Base-by-base conservation (phyloP, 2,113 vertebrate genomes). In the Rhea americana region DNA sequence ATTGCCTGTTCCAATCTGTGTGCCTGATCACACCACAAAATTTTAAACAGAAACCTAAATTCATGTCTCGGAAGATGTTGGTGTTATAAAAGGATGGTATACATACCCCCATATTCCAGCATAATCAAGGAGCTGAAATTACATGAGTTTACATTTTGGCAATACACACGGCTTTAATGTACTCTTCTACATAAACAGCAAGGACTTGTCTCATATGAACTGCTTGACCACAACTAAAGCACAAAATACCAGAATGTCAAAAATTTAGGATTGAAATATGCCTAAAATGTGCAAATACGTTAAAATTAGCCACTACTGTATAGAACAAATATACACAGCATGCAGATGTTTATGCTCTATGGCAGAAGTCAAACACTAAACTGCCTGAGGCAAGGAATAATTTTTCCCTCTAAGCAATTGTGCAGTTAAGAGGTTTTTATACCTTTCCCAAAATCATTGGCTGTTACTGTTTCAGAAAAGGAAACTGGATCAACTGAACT, bases 31-130 rank as follows among this genome's bases (percentile, higher is more conserved):
- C 26, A 70, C 7, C 26, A 59, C 6, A 26, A 82, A 91, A 80
- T 82, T 85, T 93, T 79, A 92, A 92, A 74, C 16, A 47, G 45
- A 82, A 89, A 71, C 13, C 15, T 66, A 89, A 82, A 87, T 59
- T 59, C 65, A 56, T 51, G 79, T 70, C 39, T 82, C 19, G 74
- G 66, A 89, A 68, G 20, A 59, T 71, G 21, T 73, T 53, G 73
- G 20, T 53, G 32, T 82, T 94, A 66, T 56, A 85, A 92, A 82
- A 91, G 51, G 55, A 86, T 41, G 9, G 2, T 0, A 2, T 72
- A 24, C 8, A 56, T 7, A 71, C 63, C 32, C 4, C 58, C 24
- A 63, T 74, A 63, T 41, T 77, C 10, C 59, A 70, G 11, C 2
- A 32, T 80, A 10, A 6, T 41, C 37, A 4, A 13, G 21, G 91